Evolutionary conservation across 2,797 vertebrate genomes (phyloP), one percentile per base, ranked within the genome.

Genomic region (Acomys russatus): DNA sequence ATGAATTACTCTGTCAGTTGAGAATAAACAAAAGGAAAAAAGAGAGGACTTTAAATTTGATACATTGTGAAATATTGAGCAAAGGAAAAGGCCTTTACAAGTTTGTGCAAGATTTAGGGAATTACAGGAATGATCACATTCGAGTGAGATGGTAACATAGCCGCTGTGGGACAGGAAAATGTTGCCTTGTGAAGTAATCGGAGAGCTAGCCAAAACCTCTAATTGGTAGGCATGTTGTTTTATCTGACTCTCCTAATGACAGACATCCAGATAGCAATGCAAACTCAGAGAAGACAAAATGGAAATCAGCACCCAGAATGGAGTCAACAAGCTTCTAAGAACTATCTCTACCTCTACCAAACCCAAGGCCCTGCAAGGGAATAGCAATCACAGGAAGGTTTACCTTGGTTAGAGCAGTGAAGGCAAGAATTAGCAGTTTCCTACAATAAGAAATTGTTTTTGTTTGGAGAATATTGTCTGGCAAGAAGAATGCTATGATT

Each of bases 1-100:
- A 78, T n/a, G 35, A 93, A 71, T 82, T 93, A 93, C 18, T 61
- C n/a, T 71, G 49, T 76, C 10, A 68, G 28, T 80, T 80, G 88
- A 73, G 51, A 35, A 30, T 78, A 33, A 80, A 17, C 33, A 84
- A 64, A 61, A 54, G 76, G 35, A 51, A 12, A 49, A 51, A 33
- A 71, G 73, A 56, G 25, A 54, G 0, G 2, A 54, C 1, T 71
- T 51, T 92, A 83, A 92, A 92, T 63, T 20, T 51, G 15, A 4
- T 96, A 71, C 8, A 87, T 22, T 73, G 10, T 83, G 56, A 61
- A 68, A 63, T 22, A 22, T 70, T 92, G 74, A 84, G 80, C 35
- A 95, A 90, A 49, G 18, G 18, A 2, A 74, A 83, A 78, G 64
- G 9, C 1, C 68, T 90, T 76, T 84, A 33, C 63, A 91, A 49